Conservation (phyloP, 2,113 vertebrate species). For the Nyctibius bracteatus region DNA sequence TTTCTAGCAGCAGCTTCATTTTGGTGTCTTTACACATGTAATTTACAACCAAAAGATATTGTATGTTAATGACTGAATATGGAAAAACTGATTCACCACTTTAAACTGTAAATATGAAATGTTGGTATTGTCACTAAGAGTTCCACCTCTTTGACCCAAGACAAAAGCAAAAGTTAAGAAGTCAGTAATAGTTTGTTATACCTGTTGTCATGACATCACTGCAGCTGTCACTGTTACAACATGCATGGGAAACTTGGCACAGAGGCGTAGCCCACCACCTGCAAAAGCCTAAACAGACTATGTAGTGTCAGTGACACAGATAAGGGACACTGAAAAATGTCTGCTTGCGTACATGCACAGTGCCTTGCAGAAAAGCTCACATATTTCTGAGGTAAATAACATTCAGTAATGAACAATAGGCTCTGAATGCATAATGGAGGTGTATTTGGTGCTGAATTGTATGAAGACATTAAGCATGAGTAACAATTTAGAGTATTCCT, state of each 20-base stretch:
- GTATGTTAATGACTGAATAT: background rate
- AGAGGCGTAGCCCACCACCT: background rate
- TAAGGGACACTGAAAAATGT: background rate
- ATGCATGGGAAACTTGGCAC: background rate
- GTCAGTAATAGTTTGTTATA: background rate
- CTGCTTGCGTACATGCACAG: background rate
- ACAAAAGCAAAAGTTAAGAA: background rate
- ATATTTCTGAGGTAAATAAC: background rate
- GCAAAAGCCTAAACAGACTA: background rate
- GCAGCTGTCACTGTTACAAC: background rate
- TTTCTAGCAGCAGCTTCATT: background rate
- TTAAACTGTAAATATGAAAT: background rate
- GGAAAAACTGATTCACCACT: background rate
- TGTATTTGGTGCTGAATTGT: background rate
- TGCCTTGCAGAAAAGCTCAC: background rate
- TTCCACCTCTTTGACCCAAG: background rate
- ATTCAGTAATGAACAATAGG: background rate
- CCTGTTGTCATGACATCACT: background rate
- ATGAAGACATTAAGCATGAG: background rate
- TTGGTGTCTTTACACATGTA: background rate
- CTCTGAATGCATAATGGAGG: background rate
- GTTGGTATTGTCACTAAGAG: background rate
- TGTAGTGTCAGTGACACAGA: background rate
- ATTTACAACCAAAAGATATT: background rate
- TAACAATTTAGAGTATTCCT: background rate